Conservation (phyloP, 2,797 vertebrate genomes). For the Moxostoma hubbsi region DNA sequence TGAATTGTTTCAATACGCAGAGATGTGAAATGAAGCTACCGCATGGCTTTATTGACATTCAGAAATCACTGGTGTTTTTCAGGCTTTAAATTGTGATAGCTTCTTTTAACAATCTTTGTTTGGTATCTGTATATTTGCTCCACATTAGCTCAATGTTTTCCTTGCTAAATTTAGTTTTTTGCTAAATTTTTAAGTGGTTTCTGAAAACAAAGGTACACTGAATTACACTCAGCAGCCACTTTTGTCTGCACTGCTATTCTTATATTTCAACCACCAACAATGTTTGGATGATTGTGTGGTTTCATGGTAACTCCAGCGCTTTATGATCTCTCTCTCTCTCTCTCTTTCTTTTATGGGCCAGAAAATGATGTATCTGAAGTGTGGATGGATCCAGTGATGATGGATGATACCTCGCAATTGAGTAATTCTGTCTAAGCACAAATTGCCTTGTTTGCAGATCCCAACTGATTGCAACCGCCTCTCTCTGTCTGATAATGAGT, state of each 20-base stretch:
- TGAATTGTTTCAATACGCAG: no score
- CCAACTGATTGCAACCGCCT: slow-evolving; percentile 57
- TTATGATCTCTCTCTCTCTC: slow-evolving; percentile 36
- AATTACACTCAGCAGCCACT: slow-evolving; percentile 29
- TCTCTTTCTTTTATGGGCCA: slow-evolving; percentile 62
- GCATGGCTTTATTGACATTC: background rate
- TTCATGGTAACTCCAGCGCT: slow-evolving; percentile 61
- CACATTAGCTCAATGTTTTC: background rate
- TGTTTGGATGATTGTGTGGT: slow-evolving; percentile 54
- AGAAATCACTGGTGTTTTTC: background rate
- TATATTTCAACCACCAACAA: slow-evolving; percentile 53
- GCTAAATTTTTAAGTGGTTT: slow-evolving; percentile 12
- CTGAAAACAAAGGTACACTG: slow-evolving; percentile 20
- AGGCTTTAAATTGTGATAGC: background rate
- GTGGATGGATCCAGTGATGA: slow-evolving; percentile 57
- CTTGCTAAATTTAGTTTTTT: background rate
- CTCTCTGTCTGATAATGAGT: slow-evolving; percentile 18
- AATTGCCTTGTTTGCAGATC: slow-evolving; percentile 64
- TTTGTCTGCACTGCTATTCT: slow-evolving; percentile 42
- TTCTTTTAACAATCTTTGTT: background rate
- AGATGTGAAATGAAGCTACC: no score
- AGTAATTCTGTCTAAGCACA: slow-evolving; percentile 65
- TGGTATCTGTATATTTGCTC: slow-evolving; percentile 8
- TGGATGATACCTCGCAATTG: slow-evolving; percentile 64
- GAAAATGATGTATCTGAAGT: slow-evolving; percentile 63